phyloP scores from a whole-genome alignment of 30 jellyfish, hydroid and myxozoan genomes.

The Euphysa ruthae region DNA sequence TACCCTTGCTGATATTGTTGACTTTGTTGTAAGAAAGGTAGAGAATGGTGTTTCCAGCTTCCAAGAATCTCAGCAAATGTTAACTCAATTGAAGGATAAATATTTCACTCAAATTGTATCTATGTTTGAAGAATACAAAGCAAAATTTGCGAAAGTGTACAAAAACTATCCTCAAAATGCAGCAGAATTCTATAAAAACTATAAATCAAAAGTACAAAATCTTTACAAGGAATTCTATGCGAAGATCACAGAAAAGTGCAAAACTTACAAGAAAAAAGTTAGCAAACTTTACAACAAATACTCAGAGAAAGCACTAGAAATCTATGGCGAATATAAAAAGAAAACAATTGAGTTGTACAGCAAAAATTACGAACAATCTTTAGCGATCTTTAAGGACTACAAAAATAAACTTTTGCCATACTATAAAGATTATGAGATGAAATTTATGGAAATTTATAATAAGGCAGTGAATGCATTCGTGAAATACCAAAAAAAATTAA shows the following conservation, averaged over 20 bases:
- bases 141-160: background rate
- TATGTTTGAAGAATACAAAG: slow-evolving; percentile 7
- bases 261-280: background rate
- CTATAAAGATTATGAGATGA: no score
- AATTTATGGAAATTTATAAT: no score
- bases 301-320: background rate
- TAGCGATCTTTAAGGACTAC: no score
- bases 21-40: slow-evolving; percentile 14
- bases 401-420: no score
- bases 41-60: slow-evolving; percentile 9
- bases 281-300: background rate
- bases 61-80: background rate
- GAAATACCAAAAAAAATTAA: no score
- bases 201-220: background rate
- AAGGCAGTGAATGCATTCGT: no score
- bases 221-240: background rate
- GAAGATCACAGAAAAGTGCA: slow-evolving; percentile 13
- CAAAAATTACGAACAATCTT: no score
- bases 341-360: no score
- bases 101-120: slow-evolving; percentile 11
- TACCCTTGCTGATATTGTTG: slow-evolving; percentile 66
- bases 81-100: background rate
- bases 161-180: background rate
- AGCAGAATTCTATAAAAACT: background rate
- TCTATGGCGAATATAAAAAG: no score